Evolutionary conservation across 2,888 invertebrate genomes (phyloP).

Genomic region (Odontocerum albicorne): DNA sequence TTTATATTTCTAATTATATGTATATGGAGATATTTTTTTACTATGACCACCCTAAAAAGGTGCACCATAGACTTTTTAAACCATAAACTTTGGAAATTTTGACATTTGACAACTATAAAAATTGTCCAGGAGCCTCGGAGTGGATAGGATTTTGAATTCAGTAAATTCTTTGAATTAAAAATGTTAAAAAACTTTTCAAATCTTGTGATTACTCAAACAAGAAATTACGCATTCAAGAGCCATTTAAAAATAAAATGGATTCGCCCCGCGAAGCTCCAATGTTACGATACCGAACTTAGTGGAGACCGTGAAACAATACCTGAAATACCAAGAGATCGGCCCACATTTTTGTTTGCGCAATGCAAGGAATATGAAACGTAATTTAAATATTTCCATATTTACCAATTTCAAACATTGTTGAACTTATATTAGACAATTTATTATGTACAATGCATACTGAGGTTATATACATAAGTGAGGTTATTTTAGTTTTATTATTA

Average conservation of each 20-base stretch:
- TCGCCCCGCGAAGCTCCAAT: conserved; percentile 67
- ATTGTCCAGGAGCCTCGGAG: too few species aligned
- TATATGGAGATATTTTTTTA: too few species aligned
- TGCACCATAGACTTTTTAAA: too few species aligned
- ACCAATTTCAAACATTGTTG: background rate
- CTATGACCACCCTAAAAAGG: too few species aligned
- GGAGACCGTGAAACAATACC: conserved; percentile 68
- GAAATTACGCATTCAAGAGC: conserved; percentile 55
- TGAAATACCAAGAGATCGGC: conserved; percentile 54
- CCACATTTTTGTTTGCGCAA: conserved; percentile 57
- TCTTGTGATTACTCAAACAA: conserved; percentile 6
- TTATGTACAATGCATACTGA: too few species aligned
- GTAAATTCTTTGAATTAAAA: too few species aligned
- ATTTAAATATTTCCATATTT: conserved; percentile 39
- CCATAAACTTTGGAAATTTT: too few species aligned
- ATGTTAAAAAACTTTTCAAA: conserved; percentile 23
- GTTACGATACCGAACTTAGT: conserved; percentile 66
- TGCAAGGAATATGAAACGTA: conserved; percentile 73
- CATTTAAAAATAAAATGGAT: conserved; percentile 78
- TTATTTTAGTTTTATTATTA: too few species aligned
- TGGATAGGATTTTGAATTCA: too few species aligned
- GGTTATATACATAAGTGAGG: too few species aligned
- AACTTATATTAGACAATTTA: background rate
- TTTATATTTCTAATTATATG: too few species aligned
- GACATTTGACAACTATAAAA: too few species aligned